Conservation (phyloP, 1,140 invertebrate genomes). For the Catajapyx aquilonaris region DNA sequence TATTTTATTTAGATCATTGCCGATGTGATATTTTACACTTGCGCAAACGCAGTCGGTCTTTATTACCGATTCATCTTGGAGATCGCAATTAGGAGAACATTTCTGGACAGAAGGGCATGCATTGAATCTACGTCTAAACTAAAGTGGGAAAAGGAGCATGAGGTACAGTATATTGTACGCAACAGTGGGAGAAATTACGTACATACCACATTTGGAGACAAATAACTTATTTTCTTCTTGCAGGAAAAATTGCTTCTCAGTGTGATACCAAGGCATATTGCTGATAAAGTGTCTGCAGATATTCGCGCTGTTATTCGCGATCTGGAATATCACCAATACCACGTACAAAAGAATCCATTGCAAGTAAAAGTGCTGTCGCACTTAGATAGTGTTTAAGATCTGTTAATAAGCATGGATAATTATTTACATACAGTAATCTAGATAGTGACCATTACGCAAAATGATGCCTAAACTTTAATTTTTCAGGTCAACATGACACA, state of each 20-base stretch:
- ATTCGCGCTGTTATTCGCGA: slow-evolving; percentile 44
- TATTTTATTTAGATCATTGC: slow-evolving; percentile 52
- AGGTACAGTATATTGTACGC: slow-evolving; percentile 27
- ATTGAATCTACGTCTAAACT: slow-evolving; percentile 64
- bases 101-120: slow-evolving; percentile 63
- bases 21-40: slow-evolving; percentile 50
- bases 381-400: no score
- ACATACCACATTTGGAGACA: no score
- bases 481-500: no score
- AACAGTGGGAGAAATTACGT: background rate
- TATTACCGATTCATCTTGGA: slow-evolving; percentile 74
- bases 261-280: slow-evolving; percentile 69
- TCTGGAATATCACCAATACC: slow-evolving; percentile 25
- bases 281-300: slow-evolving; percentile 51
- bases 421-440: no score
- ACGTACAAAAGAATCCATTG: no score
- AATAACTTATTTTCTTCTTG: no score
- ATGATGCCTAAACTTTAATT: no score
- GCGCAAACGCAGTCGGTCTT: slow-evolving; percentile 57
- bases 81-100: slow-evolving; percentile 61
- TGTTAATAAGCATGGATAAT: no score
- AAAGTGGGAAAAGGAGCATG: slow-evolving; percentile 63
- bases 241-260: slow-evolving; percentile 68
- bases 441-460: no score
- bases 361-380: no score